Evolutionary conservation across 2,113 vertebrate genomes (phyloP).

Genomic region (Pedionomus torquatus): DNA sequence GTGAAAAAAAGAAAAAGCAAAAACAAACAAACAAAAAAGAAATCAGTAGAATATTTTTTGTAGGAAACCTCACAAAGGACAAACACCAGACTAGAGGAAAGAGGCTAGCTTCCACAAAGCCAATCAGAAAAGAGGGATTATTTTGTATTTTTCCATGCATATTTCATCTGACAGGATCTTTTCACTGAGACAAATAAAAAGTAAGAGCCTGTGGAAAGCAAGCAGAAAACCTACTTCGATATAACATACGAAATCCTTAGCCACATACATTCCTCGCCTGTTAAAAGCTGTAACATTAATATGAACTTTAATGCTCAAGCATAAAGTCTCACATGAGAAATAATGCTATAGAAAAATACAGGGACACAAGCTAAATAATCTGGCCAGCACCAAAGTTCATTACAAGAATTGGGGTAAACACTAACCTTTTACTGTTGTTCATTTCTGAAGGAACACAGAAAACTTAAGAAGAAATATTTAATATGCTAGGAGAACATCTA

Average conservation of each 20-base stretch:
- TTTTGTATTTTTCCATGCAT: neutral
- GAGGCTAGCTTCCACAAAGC: neutral
- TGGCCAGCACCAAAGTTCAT: neutral
- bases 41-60: neutral
- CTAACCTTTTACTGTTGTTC: neutral
- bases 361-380: neutral
- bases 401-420: neutral
- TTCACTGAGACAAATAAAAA: slow-evolving; percentile 15
- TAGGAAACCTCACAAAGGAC: neutral
- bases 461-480: neutral
- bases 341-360: neutral
- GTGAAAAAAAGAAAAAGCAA: neutral
- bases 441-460: neutral
- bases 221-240: neutral
- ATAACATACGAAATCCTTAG: neutral
- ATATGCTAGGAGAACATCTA: neutral
- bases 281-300: neutral
- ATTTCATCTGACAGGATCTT: neutral
- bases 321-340: neutral
- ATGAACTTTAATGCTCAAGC: too few relatives aligned
- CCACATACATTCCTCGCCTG: neutral
- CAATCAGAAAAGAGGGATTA: neutral
- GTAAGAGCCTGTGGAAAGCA: neutral
- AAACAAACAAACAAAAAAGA: neutral
- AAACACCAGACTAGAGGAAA: neutral